Evolutionary conservation across 2,797 vertebrate species (phyloP).

Genomic region (Muscicapa comitata): DNA sequence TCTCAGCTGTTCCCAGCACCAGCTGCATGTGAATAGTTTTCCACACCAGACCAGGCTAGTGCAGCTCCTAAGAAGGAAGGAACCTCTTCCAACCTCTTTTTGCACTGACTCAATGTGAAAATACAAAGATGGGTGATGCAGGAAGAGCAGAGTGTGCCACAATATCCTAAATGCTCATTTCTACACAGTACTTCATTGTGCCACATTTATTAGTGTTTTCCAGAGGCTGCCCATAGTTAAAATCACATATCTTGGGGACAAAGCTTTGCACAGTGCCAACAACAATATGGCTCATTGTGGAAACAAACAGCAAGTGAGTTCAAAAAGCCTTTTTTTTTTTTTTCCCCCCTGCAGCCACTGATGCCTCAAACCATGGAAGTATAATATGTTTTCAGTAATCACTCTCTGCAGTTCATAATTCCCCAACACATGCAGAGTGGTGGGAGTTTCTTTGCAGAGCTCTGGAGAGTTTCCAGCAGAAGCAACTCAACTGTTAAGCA

Average conservation of each 20-base stretch:
- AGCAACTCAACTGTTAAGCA: not conserved
- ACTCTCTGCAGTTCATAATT: not conserved
- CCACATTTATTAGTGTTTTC: not conserved
- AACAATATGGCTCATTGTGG: not conserved
- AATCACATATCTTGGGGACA: not conserved
- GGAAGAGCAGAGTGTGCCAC: not conserved
- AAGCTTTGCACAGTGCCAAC: not conserved
- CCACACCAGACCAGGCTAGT: too few relatives aligned
- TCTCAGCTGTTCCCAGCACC: not conserved
- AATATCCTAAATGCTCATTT: not conserved
- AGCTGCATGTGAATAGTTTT: fast-evolving
- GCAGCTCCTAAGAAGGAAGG: not conserved
- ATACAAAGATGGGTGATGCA: not conserved
- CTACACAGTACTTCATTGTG: not conserved
- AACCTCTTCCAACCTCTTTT: not conserved
- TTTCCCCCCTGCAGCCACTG: not conserved
- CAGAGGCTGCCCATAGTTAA: not conserved
- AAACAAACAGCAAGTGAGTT: not conserved
- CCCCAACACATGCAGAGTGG: not conserved
- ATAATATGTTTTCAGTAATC: not conserved
- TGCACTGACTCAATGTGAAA: not conserved
- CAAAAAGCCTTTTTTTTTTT: not conserved
- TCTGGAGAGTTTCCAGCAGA: not conserved
- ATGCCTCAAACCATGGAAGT: not conserved
- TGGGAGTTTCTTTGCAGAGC: not conserved